Evolutionary conservation across 2,113 vertebrate species (phyloP).

Genomic region (Carassius gibelio): DNA sequence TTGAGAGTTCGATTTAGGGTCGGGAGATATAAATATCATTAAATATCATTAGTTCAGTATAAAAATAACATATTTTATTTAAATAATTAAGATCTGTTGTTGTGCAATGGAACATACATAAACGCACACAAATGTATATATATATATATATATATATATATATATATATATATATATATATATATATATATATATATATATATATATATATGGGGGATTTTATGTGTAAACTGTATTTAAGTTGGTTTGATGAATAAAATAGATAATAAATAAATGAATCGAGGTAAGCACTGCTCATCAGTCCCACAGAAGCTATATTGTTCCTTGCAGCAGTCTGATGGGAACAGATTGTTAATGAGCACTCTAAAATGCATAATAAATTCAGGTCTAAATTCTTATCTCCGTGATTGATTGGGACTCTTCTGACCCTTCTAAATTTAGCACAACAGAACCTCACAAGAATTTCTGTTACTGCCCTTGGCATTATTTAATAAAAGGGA

Average conservation of each 20-base stretch:
- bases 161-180: too few species aligned
- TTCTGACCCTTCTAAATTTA: conserved; percentile 11
- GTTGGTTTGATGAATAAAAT: background rate
- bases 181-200: too few species aligned
- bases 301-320: background rate
- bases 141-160: too few species aligned
- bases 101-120: background rate
- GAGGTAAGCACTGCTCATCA: conserved; percentile 6
- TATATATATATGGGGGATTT: too few species aligned
- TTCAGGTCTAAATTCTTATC: conserved; percentile 15
- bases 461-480: background rate
- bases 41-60: background rate
- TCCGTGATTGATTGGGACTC: conserved; percentile 6
- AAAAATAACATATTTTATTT: background rate
- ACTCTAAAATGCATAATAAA: conserved; percentile 25
- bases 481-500: background rate
- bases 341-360: conserved; percentile 6
- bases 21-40: background rate
- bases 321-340: background rate
- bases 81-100: background rate
- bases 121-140: too few species aligned
- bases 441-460: background rate
- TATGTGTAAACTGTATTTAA: background rate
- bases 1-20: background rate
- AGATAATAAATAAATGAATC: background rate